Conservation (phyloP, 2,113 vertebrate species). For the Campylomormyrus numenius region DNA sequence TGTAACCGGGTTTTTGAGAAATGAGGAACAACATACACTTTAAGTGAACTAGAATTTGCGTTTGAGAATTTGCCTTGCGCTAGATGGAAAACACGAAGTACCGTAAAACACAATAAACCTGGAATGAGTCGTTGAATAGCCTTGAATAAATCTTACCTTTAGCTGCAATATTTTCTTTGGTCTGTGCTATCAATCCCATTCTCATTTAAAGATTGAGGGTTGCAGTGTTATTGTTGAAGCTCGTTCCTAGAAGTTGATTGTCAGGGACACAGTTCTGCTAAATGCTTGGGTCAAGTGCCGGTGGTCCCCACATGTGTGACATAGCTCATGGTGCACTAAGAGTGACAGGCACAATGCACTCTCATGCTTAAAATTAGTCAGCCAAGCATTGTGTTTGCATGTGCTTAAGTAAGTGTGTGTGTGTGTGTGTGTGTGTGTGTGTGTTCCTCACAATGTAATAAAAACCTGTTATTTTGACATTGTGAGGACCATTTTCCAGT, state of each 20-base stretch:
- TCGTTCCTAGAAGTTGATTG: slow-evolving; percentile 44
- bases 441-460: not conserved
- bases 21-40: not conserved
- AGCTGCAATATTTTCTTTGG: slow-evolving; percentile 66
- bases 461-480: no score
- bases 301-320: slow-evolving; percentile 66
- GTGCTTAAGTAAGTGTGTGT: not conserved
- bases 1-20: not conserved
- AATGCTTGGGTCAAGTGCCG: slow-evolving; percentile 55
- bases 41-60: not conserved
- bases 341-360: slow-evolving; percentile 67
- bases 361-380: slow-evolving; percentile 64
- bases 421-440: not conserved
- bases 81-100: not conserved
- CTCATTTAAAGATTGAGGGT: slow-evolving; percentile 50
- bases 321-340: slow-evolving; percentile 69
- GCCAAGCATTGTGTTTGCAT: slow-evolving; percentile 39
- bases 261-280: slow-evolving; percentile 59
- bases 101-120: not conserved
- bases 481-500: no score
- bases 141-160: slow-evolving; percentile 64
- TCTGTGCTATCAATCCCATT: slow-evolving; percentile 45
- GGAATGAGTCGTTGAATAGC: not conserved
- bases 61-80: not conserved
- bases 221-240: slow-evolving; percentile 52